phyloP scores from a whole-genome alignment of 2,888 invertebrate species.

The Neocrepidodera transversa region DNA sequence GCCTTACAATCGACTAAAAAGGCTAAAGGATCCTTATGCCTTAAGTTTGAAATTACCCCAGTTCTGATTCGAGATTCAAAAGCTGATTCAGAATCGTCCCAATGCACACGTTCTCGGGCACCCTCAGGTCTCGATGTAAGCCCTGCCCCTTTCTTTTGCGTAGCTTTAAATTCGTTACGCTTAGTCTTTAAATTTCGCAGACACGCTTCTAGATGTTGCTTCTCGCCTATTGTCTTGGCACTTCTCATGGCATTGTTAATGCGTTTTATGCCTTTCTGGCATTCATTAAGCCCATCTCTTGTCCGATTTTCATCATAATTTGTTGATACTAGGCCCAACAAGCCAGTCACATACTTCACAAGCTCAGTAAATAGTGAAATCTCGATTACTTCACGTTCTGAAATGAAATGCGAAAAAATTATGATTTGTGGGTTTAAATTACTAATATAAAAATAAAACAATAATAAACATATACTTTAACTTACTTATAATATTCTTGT shows the following conservation, averaged over 20 bases:
- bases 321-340: too few species aligned
- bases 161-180: slow-evolving; percentile 37
- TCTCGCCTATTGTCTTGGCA: slow-evolving; percentile 15
- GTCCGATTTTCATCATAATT: too few species aligned
- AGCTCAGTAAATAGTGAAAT: too few species aligned
- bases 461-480: too few species aligned
- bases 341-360: too few species aligned
- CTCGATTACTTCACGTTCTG: too few species aligned
- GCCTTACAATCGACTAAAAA: too few species aligned
- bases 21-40: slow-evolving; percentile 39
- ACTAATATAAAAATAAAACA: too few species aligned
- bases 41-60: slow-evolving; percentile 25
- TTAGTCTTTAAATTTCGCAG: slow-evolving; percentile 15
- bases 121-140: neutral
- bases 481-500: too few species aligned
- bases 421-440: too few species aligned
- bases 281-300: neutral
- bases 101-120: slow-evolving; percentile 10
- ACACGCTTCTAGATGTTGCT: slow-evolving; percentile 16
- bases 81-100: slow-evolving; percentile 24
- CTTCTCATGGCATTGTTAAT: neutral
- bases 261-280: neutral
- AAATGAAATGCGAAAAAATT: too few species aligned
- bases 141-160: neutral
- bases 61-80: slow-evolving; percentile 24